A percentile compares a stretch with the other conserved stretches of the same genome.
Conservation (phyloP, 2,888 invertebrate species). For the Phyto melanocephala region DNA sequence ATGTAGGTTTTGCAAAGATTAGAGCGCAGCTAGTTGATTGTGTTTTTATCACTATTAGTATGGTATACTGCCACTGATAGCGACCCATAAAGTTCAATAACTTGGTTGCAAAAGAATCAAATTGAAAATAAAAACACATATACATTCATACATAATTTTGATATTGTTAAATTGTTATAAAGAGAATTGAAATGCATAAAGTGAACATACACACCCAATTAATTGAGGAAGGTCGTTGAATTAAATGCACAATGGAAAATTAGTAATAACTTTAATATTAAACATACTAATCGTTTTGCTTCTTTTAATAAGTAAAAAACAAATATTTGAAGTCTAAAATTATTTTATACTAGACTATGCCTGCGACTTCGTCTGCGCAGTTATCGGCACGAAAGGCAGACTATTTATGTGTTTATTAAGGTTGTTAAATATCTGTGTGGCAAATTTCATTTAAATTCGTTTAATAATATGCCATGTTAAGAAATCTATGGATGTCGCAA, state of each 20-base stretch:
- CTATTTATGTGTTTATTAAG: too few relatives aligned
- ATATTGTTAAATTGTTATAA: neutral
- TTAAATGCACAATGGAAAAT: neutral
- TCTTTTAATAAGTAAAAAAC: too few relatives aligned
- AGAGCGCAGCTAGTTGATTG: slow-evolving; percentile 9
- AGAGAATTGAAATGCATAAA: neutral
- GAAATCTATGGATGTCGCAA: too few relatives aligned
- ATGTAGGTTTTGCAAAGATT: slow-evolving; percentile 11
- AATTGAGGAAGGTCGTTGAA: slow-evolving; percentile 15
- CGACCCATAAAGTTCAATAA: slow-evolving; percentile 43
- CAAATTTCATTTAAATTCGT: too few relatives aligned
- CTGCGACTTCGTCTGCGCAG: too few relatives aligned
- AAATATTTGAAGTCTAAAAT: too few relatives aligned
- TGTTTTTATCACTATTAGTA: slow-evolving; percentile 34
- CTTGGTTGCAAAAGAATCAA: slow-evolving; percentile 9
- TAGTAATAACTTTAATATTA: too few relatives aligned
- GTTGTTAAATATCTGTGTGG: too few relatives aligned
- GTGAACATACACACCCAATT: neutral
- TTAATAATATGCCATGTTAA: too few relatives aligned
- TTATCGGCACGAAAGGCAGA: too few relatives aligned
- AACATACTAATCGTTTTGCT: too few relatives aligned
- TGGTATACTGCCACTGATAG: neutral
- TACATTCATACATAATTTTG: neutral
- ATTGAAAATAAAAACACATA: neutral
- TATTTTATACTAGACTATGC: too few relatives aligned